phyloP scores from a whole-genome alignment of 2,797 vertebrate genomes.

The Phoebastria nigripes region DNA sequence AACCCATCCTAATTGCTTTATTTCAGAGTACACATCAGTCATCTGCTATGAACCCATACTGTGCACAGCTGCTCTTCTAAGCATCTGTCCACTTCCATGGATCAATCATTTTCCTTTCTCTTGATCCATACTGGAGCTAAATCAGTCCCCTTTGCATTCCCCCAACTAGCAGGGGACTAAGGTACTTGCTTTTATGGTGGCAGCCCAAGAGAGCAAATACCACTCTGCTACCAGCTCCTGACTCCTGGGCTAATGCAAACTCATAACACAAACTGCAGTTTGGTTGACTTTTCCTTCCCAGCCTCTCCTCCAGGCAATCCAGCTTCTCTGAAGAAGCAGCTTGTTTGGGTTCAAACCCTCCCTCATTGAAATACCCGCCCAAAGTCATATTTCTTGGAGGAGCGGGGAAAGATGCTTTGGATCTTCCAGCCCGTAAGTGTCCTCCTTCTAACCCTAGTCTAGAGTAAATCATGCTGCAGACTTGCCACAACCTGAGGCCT shows the following conservation, averaged over 20 bases:
- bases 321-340: neutral
- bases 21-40: neutral
- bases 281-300: neutral
- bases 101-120: neutral
- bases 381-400: neutral
- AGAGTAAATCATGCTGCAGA: neutral
- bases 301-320: neutral
- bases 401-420: neutral
- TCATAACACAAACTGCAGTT: neutral
- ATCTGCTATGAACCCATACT: neutral
- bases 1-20: neutral
- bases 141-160: neutral
- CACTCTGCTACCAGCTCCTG: neutral
- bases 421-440: neutral
- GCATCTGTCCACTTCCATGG: neutral
- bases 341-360: neutral
- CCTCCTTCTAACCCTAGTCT: neutral
- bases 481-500: neutral
- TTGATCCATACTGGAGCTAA: neutral
- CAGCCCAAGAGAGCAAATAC: neutral
- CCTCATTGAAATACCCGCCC: rapidly evolving
- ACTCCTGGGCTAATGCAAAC: neutral
- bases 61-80: neutral
- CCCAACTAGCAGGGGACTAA: neutral
- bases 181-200: neutral